Evolutionary conservation across 1,140 invertebrate genomes (phyloP).

Genomic region (Ectropis grisescens): DNA sequence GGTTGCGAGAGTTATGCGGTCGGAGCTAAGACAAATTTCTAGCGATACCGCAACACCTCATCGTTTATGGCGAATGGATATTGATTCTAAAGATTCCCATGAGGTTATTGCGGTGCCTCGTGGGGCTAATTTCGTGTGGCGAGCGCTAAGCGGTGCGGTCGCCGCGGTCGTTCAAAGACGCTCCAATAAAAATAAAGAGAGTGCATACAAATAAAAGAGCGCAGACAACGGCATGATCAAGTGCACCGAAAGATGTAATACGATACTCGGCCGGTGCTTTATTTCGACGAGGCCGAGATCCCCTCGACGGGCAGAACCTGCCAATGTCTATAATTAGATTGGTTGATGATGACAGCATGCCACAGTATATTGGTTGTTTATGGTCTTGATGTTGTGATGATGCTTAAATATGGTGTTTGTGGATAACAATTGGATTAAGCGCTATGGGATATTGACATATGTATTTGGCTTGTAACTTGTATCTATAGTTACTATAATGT

Average conservation of each 20-base stretch:
- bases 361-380: too few relatives aligned
- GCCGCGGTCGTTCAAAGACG: constrained; percentile 39
- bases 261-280: constrained; percentile 51
- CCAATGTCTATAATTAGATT: constrained; percentile 17
- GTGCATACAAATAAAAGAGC: constrained; percentile 47
- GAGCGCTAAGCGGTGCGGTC: constrained; percentile 45
- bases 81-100: constrained; percentile 31
- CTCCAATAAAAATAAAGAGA: constrained; percentile 36
- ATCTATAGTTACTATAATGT: too few relatives aligned
- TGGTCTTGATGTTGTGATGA: too few relatives aligned
- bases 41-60: constrained; percentile 4
- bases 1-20: constrained; percentile 13
- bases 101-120: constrained; percentile 12
- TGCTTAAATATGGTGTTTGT: too few relatives aligned
- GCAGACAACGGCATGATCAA: constrained; percentile 60
- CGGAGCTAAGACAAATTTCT: constrained; percentile 4
- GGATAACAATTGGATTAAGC: too few relatives aligned
- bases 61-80: constrained; percentile 21
- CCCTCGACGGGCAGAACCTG: background rate
- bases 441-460: too few relatives aligned
- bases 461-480: too few relatives aligned
- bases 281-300: constrained; percentile 26
- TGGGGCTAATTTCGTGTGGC: constrained; percentile 25
- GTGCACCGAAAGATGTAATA: constrained; percentile 52
- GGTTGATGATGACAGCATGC: too few relatives aligned